Conservation (phyloP, 2,113 vertebrate genomes). For the Halcyon senegalensis region DNA sequence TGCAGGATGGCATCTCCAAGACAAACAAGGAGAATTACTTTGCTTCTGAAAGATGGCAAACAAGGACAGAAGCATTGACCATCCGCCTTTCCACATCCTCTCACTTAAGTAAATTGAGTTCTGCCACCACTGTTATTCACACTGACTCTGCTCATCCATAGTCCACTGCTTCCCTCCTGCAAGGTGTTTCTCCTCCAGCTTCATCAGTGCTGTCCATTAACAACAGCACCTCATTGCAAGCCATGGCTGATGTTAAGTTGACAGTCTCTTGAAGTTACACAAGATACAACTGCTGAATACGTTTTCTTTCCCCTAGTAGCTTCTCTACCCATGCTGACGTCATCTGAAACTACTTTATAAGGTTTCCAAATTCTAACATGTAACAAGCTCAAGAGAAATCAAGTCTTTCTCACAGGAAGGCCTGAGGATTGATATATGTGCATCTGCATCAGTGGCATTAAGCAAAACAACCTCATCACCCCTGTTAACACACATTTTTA, state of each 20-base stretch:
- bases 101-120: background rate
- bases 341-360: background rate
- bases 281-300: background rate
- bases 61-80: background rate
- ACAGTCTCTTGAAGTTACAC: background rate
- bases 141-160: background rate
- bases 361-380: background rate
- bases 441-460: background rate
- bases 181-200: background rate
- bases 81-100: background rate
- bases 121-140: background rate
- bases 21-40: background rate
- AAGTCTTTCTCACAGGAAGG: background rate
- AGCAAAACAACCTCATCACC: background rate
- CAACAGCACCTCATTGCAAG: background rate
- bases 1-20: background rate
- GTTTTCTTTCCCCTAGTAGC: accelerated
- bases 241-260: background rate
- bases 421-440: background rate
- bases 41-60: background rate
- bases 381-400: background rate
- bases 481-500: background rate
- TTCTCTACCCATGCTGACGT: background rate
- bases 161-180: background rate
- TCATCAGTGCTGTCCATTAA: background rate